phyloP scores from a whole-genome alignment of 2,888 invertebrate species.

The Sphaeridia pumilis region DNA sequence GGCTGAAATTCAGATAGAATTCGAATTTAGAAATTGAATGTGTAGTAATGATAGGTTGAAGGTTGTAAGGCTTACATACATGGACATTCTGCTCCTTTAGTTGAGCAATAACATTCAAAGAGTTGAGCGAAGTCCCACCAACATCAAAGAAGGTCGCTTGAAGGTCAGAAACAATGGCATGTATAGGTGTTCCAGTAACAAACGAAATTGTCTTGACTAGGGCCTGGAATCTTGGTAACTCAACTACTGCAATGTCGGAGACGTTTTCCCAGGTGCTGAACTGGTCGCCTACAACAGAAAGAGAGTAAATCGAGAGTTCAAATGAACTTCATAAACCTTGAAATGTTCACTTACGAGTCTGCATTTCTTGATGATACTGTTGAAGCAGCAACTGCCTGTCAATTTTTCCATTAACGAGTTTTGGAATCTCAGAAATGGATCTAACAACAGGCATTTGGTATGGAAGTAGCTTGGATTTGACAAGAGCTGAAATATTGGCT shows the following conservation, averaged over 20 bases:
- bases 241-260: not conserved
- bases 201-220: not conserved
- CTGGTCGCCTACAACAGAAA: no score
- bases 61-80: not conserved
- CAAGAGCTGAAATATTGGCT: conserved; percentile 10
- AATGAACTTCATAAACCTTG: not conserved
- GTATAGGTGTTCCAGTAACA: not conserved
- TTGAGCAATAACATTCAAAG: not conserved
- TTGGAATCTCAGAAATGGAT: conserved; percentile 56
- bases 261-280: no score
- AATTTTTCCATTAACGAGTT: conserved; percentile 74
- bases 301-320: no score
- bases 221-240: not conserved
- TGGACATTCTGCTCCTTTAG: not conserved
- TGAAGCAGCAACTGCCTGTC: conserved; percentile 66
- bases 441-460: conserved; percentile 34
- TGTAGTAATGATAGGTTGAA: no score
- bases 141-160: not conserved
- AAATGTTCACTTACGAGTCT: not conserved
- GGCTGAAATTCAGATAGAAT: not conserved
- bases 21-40: no score
- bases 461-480: conserved; percentile 16
- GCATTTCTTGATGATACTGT: conserved; percentile 50
- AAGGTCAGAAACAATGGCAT: not conserved
- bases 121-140: not conserved